These are phyloP conservation scores for Tretioscincus oriximinensis DNA, from an alignment of 2,113 vertebrate genomes.

Conservation along the genomic window DNA sequence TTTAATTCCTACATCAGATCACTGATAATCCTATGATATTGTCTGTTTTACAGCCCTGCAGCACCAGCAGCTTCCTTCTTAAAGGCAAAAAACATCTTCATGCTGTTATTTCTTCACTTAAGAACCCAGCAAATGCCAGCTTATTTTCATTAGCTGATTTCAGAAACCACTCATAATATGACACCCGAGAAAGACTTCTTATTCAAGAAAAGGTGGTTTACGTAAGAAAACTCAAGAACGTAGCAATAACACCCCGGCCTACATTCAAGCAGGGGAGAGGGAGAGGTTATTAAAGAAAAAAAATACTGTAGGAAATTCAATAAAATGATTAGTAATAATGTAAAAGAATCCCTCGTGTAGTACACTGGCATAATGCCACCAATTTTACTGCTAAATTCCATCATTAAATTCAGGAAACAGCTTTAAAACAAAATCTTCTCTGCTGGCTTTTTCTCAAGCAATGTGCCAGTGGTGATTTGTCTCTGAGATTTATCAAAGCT, in stretches of 20 bases:
- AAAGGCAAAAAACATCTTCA: not conserved
- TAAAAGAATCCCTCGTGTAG: not conserved
- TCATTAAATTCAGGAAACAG: not conserved
- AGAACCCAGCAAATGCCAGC: not conserved
- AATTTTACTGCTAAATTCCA: not conserved
- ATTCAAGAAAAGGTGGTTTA: too few species aligned
- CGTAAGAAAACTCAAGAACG: too few species aligned
- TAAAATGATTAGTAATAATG: too few species aligned
- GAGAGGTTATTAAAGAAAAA: too few species aligned
- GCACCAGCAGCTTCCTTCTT: not conserved
- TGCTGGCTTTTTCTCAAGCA: not conserved
- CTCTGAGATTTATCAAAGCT: not conserved
- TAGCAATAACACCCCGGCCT: too few species aligned
- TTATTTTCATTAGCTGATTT: constrained; percentile 8
- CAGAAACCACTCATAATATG: not conserved
- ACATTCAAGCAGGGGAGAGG: too few species aligned
- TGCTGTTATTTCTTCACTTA: not conserved
- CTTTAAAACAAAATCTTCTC: constrained; percentile 16
- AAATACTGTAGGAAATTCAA: too few species aligned
- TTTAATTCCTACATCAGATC: not conserved
- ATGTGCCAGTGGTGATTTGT: not conserved
- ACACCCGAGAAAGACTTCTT: too few species aligned
- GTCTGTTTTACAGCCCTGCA: not conserved
- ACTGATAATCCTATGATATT: not conserved
- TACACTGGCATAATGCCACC: not conserved